A percentile compares a stretch with the other conserved stretches of the same genome.
These are phyloP conservation scores for Ctenochaetus hawaiiensis DNA, from an alignment of 2,797 vertebrate genomes.

Conservation along the genomic window DNA sequence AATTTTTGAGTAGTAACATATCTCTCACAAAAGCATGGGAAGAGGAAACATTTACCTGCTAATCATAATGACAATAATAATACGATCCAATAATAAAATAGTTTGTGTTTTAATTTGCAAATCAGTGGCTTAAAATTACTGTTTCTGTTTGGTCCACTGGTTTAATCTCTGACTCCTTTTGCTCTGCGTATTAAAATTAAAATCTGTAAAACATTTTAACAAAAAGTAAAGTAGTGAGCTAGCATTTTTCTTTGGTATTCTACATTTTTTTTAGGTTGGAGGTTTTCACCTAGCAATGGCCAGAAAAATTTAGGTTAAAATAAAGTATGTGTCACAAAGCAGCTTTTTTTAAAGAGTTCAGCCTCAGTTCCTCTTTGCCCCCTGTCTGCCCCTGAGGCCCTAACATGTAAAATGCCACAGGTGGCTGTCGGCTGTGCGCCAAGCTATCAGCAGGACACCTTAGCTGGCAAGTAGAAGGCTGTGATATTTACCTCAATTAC, in stretches of 20 bases:
- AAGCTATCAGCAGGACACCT: constrained; percentile 73
- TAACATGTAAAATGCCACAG: constrained; percentile 76
- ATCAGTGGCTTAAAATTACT: not conserved
- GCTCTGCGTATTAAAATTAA: no score
- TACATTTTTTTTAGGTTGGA: not conserved
- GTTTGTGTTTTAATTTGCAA: not conserved
- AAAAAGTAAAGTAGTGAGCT: not conserved
- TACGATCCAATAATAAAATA: not conserved
- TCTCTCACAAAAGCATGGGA: not conserved
- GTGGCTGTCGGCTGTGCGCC: constrained; percentile 75
- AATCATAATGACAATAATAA: not conserved
- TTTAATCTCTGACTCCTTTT: not conserved
- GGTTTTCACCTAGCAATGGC: constrained; percentile 1
- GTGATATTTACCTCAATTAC: constrained; percentile 80
- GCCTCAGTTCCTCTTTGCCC: constrained; percentile 24
- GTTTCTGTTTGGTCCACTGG: not conserved
- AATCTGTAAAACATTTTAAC: not conserved
- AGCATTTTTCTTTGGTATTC: not conserved
- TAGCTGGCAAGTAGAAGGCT: constrained; percentile 65
- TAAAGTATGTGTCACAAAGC: constrained; percentile 16
- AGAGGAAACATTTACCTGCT: not conserved
- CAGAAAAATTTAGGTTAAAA: not conserved
- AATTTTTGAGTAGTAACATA: no score
- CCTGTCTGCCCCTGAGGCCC: constrained; percentile 32
- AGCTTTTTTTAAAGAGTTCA: constrained; percentile 13